These are phyloP conservation scores for Incurvaria masculella DNA, from an alignment of 2,888 invertebrate genomes.

Conservation along the genomic window DNA sequence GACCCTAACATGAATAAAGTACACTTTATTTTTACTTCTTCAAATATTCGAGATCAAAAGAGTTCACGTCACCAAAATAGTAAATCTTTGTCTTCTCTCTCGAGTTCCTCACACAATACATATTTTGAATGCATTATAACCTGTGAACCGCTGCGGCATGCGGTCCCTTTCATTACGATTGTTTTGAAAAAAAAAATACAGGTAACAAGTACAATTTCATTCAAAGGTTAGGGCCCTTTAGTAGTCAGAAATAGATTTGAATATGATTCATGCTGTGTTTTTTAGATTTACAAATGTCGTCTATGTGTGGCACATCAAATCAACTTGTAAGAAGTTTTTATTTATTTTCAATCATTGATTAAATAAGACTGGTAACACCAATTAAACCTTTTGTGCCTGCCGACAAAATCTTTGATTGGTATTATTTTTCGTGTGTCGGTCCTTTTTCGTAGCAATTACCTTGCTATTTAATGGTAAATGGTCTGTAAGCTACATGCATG, in stretches of 20 bases:
- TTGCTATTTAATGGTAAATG: too few species aligned
- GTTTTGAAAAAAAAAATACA: neutral
- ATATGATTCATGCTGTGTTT: neutral
- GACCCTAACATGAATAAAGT: too few species aligned
- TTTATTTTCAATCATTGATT: too few species aligned
- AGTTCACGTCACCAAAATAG: conserved; percentile 22
- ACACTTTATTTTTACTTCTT: neutral
- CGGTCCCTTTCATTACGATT: conserved; percentile 15
- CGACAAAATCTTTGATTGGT: too few species aligned
- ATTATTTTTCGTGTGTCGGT: too few species aligned
- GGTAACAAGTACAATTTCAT: neutral
- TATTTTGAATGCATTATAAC: conserved; percentile 51
- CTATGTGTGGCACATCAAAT: too few species aligned
- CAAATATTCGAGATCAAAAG: neutral
- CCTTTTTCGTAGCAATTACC: too few species aligned
- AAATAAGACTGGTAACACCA: too few species aligned
- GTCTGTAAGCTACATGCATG: too few species aligned
- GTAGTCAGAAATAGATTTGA: neutral
- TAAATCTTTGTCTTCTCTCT: conserved; percentile 32
- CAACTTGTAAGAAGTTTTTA: too few species aligned
- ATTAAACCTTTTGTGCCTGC: too few species aligned
- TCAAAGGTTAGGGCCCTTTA: neutral
- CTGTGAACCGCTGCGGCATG: conserved; percentile 33
- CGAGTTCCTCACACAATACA: conserved; percentile 36
- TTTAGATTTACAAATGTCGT: too few species aligned